These are phyloP conservation scores for Prosapia bicincta DNA, from an alignment of 2,888 invertebrate species.

Conservation along the genomic window DNA sequence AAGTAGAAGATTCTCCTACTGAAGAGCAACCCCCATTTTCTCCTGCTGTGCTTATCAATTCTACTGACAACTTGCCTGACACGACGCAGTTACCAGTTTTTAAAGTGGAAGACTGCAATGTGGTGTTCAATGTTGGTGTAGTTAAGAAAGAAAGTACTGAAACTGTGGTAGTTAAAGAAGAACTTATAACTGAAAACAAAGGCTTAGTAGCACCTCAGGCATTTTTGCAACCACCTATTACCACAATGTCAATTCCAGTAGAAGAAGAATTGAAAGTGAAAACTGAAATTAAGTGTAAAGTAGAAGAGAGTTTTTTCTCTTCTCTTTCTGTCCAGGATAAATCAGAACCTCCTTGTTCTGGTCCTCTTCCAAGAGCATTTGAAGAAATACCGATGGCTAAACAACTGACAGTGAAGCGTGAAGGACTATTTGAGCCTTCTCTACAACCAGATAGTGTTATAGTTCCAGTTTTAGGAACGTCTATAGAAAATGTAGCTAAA, in stretches of 20 bases:
- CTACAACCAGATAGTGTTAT: slow-evolving; percentile 33
- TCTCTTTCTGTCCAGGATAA: slow-evolving; percentile 31
- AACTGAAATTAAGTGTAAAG: slow-evolving; percentile 32
- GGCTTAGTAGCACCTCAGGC: slow-evolving; percentile 20
- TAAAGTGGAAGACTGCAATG: slow-evolving; percentile 30
- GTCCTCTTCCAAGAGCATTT: slow-evolving; percentile 34
- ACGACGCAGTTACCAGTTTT: slow-evolving; percentile 19
- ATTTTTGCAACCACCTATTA: slow-evolving; percentile 18
- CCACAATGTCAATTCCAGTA: slow-evolving; percentile 24
- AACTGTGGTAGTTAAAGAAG: slow-evolving; percentile 20
- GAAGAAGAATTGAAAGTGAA: slow-evolving; percentile 31
- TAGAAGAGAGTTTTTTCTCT: slow-evolving; percentile 34
- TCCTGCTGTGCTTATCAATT: not conserved
- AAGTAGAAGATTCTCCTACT: slow-evolving; percentile 19
- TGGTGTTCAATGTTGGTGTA: slow-evolving; percentile 26
- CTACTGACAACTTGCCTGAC: not conserved
- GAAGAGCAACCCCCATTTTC: slow-evolving; percentile 26
- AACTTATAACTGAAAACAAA: slow-evolving; percentile 17
- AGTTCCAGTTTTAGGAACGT: slow-evolving; percentile 34
- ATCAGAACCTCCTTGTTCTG: slow-evolving; percentile 26
- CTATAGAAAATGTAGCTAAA: slow-evolving; percentile 37
- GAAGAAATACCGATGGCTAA: slow-evolving; percentile 37
- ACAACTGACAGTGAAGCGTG: slow-evolving; percentile 37
- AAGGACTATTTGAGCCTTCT: slow-evolving; percentile 37
- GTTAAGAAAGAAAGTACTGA: slow-evolving; percentile 28